phyloP scores from a whole-genome alignment of 2,113 vertebrate species.

The Tapirus terrestris region DNA sequence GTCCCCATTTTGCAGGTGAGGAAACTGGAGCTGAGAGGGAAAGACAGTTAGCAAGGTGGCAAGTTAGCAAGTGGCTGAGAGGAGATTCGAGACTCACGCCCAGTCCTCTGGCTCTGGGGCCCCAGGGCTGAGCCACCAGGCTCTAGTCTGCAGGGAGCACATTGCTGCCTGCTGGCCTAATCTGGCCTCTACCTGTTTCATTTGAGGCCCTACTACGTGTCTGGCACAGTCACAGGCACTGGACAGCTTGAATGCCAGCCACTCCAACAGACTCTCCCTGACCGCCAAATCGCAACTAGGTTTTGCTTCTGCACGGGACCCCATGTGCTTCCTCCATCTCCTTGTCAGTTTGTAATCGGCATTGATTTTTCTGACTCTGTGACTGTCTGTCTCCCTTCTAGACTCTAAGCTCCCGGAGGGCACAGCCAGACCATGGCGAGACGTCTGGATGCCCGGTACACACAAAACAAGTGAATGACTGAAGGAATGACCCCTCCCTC shows the following conservation, averaged over 20 bases:
- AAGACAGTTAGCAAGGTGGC: background rate
- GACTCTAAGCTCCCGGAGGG: background rate
- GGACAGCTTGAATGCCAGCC: background rate
- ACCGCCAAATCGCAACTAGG: background rate
- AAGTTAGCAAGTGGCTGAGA: background rate
- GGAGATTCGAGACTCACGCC: background rate
- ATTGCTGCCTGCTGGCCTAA: background rate
- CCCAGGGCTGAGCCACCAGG: background rate
- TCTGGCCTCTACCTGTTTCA: background rate
- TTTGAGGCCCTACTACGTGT: background rate
- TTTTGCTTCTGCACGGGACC: background rate
- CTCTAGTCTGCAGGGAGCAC: background rate
- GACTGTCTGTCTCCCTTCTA: background rate
- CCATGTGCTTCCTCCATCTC: accelerated
- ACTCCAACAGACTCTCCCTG: background rate
- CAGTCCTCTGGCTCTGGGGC: background rate
- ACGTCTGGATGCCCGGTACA: background rate
- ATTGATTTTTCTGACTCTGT: background rate
- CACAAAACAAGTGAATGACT: background rate
- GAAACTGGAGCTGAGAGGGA: background rate
- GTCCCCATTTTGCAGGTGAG: background rate
- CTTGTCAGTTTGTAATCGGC: accelerated
- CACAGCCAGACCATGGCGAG: background rate
- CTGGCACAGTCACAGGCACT: accelerated
- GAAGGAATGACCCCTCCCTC: too few species aligned